Evolutionary conservation across 2,797 vertebrate species (phyloP), one percentile per base, ranked within the genome.

Genomic region (Sebastes miniatus): DNA sequence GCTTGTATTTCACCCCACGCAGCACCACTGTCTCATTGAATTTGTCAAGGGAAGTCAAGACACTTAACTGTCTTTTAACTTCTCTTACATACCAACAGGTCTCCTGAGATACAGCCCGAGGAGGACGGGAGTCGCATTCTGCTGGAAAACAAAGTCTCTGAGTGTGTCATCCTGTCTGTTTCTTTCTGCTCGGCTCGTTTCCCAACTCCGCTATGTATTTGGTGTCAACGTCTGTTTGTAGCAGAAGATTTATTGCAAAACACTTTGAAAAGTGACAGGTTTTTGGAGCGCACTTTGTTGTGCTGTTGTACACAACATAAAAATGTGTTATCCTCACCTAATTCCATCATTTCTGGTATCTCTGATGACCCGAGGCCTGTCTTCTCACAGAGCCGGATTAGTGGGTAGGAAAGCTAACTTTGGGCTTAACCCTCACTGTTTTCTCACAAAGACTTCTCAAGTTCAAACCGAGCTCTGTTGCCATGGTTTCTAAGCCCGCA

Each of bases 21-120:
- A 81, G 80, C 64, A 81, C 61, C 79, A 68, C 87, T 85, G 85
- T 94, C 92, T 85, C 64, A 70, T 52, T 72, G 77, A 90, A 93
- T 95, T 92, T 92, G 91, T 93, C 88, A 86, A 86, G 84, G 73
- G 78, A 88, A 88, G 88, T 85, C n/a, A 47, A 89, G 92, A 90
- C 85, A 84, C 93, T 91, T 92, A 91, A 82, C 88, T 88, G 87
- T 92, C 91, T 92, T 92, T 93, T 93, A 92, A 91, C 88, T 88
- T 90, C 77, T 83, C 84, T 83, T 84, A 82, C 87, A 90, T 88
- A 86, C 85, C 89, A 87, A 83, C 87, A 76, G 75, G 79, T 87
- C 89, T 90, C 89, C 78, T 36, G 87, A 93, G 92, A 93, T 82
- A 79, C 59, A 74, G 84, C 83, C 89, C 9, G 69, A 87, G 74